Percentiles rank a stretch among this genome's conserved stretches.
phyloP scores from a whole-genome alignment of 2,888 invertebrate species.

The Sarcophaga variegata region DNA sequence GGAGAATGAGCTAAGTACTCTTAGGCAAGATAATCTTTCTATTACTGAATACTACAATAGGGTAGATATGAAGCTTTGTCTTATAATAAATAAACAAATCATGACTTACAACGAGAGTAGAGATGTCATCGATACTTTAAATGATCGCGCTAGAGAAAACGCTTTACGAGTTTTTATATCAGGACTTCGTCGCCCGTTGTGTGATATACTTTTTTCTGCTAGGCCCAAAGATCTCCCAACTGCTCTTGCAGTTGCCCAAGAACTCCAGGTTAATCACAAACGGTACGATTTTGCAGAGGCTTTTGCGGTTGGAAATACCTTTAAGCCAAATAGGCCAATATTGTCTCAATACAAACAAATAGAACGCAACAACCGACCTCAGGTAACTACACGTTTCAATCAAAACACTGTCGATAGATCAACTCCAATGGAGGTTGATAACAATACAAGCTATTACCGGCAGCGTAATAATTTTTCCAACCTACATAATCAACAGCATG shows the following conservation, averaged over 20 bases:
- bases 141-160: too few species aligned
- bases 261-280: constrained; percentile 27
- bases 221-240: too few species aligned
- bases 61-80: too few species aligned
- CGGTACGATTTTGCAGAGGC: constrained; percentile 43
- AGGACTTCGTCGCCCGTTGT: constrained; percentile 18
- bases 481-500: constrained; percentile 35
- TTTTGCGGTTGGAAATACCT: constrained; percentile 42
- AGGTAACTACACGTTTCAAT: constrained; percentile 1
- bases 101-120: too few species aligned
- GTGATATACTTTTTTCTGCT: neutral
- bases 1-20: too few species aligned
- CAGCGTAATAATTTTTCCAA: neutral
- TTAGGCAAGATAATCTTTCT: too few species aligned
- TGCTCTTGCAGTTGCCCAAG: too few species aligned
- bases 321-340: constrained; percentile 29
- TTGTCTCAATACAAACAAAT: constrained; percentile 35
- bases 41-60: too few species aligned
- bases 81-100: too few species aligned
- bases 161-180: too few species aligned
- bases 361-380: constrained; percentile 33
- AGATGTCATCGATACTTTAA: too few species aligned
- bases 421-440: neutral
- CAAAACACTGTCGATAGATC: neutral
- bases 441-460: neutral